Conservation (phyloP, 2,113 vertebrate species). For the Odontophorus gujanensis region DNA sequence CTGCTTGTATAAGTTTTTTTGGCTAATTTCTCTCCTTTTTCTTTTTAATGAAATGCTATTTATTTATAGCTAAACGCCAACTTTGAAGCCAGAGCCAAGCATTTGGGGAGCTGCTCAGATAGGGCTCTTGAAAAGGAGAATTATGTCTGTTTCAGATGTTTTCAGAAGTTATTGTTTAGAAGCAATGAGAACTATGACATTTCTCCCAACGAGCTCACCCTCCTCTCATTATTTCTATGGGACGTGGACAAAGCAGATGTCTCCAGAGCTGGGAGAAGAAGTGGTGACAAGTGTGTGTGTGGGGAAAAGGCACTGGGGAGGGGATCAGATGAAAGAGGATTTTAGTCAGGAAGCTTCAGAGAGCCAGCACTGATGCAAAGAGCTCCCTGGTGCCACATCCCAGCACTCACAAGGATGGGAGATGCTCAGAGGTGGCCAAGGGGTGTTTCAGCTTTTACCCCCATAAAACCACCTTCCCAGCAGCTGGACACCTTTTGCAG, state of each 20-base stretch:
- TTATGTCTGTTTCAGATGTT: conserved; percentile 58
- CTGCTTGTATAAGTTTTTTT: conserved; percentile 61
- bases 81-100: conserved; percentile 67
- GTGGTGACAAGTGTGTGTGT: conserved; percentile 39
- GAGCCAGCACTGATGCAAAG: not conserved
- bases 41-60: conserved; percentile 57
- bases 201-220: not conserved
- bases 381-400: not conserved
- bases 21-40: conserved; percentile 44
- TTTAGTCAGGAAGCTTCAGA: conserved; percentile 4
- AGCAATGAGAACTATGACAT: not conserved
- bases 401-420: not conserved
- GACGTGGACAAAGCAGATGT: conserved; percentile 62
- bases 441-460: not conserved
- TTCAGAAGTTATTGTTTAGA: conserved; percentile 69
- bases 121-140: conserved; percentile 52
- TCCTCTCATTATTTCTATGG: not conserved
- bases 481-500: not conserved
- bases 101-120: conserved; percentile 62
- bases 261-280: conserved; percentile 11
- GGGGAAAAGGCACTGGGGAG: not conserved
- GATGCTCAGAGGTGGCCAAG: not conserved
- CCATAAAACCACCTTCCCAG: not conserved
- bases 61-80: conserved; percentile 65
- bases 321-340: conserved; percentile 32